A percentile compares a stretch with the other conserved stretches of the same genome.
Conservation (phyloP, 2,113 vertebrate species). For the Caranx melampygus region DNA sequence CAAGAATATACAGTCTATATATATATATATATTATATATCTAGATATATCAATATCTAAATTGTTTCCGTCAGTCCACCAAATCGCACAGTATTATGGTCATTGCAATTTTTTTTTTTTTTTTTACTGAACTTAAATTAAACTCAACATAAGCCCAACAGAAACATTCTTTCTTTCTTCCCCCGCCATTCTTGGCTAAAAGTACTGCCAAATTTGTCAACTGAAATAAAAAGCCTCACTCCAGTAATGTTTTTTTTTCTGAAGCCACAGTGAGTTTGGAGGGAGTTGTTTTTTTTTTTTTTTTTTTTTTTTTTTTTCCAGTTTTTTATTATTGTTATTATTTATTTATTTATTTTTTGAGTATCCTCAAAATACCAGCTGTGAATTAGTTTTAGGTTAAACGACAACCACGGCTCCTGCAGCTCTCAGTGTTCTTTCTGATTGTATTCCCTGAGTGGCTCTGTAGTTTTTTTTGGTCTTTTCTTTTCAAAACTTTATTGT, state of each 20-base stretch:
- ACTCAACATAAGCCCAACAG: slow-evolving; percentile 12
- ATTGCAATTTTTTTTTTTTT: slow-evolving; percentile 39
- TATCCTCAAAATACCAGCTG: slow-evolving; percentile 64
- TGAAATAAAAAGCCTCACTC: slow-evolving; percentile 43
- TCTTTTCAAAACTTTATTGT: slow-evolving; percentile 65
- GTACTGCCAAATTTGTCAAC: slow-evolving; percentile 26
- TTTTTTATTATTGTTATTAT: too few relatives aligned
- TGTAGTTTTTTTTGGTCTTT: slow-evolving; percentile 76
- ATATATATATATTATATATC: slow-evolving; percentile 36
- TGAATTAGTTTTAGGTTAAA: slow-evolving; percentile 64
- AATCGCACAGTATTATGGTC: slow-evolving; percentile 54
- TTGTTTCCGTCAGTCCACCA: slow-evolving; percentile 49
- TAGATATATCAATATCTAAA: slow-evolving; percentile 42
- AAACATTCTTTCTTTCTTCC: neutral
- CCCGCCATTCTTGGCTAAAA: slow-evolving; percentile 16
- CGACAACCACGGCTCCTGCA: slow-evolving; percentile 64
- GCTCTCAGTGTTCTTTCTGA: slow-evolving; percentile 75
- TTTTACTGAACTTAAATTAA: slow-evolving; percentile 13
- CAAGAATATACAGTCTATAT: slow-evolving; percentile 55
- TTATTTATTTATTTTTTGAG: slow-evolving; percentile 24
- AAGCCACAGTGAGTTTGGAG: slow-evolving; percentile 30
- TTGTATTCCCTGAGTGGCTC: slow-evolving; percentile 78
- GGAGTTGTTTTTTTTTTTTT: neutral
- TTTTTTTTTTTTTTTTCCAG: slow-evolving; percentile 3
- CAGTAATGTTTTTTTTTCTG: slow-evolving; percentile 27